These are phyloP conservation scores for Anguilla marmorata DNA, from an alignment of 2,797 vertebrate genomes.

Conservation along the genomic window DNA sequence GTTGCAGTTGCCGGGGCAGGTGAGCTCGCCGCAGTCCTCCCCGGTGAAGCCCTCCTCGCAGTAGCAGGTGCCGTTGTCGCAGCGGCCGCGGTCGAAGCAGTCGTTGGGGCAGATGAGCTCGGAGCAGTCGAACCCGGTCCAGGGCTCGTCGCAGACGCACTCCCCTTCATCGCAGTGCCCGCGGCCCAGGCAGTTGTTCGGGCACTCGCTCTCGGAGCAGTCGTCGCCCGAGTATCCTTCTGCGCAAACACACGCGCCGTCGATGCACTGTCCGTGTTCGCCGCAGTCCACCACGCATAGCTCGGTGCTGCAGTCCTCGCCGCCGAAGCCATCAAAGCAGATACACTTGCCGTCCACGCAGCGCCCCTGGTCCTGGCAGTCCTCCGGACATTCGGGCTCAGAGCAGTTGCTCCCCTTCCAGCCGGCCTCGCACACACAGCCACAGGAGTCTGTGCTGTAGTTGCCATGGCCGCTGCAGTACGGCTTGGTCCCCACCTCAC, in stretches of 20 bases:
- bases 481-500: conserved; percentile 82
- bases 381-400: conserved; percentile 80
- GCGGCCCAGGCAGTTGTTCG: conserved; percentile 83
- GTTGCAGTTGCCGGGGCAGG: conserved; percentile 83
- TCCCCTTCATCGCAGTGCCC: conserved; percentile 88
- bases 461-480: conserved; percentile 92
- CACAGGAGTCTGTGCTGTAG: conserved; percentile 82
- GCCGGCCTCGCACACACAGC: conserved; percentile 81
- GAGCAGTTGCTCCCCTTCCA: conserved; percentile 87
- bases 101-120: conserved; percentile 95
- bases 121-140: conserved; percentile 88
- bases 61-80: conserved; percentile 89
- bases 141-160: conserved; percentile 86
- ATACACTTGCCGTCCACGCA: conserved; percentile 84
- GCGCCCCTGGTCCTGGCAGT: conserved; percentile 96
- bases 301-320: conserved; percentile 83
- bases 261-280: conserved; percentile 80
- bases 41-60: conserved; percentile 87
- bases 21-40: conserved; percentile 84
- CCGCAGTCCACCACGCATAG: conserved; percentile 83
- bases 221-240: conserved; percentile 84
- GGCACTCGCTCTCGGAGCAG: conserved; percentile 84
- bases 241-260: conserved; percentile 82
- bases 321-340: conserved; percentile 88
- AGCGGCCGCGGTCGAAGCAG: conserved; percentile 91